Evolutionary conservation across 2,797 vertebrate genomes (phyloP), one percentile per base, ranked within the genome.

Genomic region (Periophthalmus magnuspinnatus): DNA sequence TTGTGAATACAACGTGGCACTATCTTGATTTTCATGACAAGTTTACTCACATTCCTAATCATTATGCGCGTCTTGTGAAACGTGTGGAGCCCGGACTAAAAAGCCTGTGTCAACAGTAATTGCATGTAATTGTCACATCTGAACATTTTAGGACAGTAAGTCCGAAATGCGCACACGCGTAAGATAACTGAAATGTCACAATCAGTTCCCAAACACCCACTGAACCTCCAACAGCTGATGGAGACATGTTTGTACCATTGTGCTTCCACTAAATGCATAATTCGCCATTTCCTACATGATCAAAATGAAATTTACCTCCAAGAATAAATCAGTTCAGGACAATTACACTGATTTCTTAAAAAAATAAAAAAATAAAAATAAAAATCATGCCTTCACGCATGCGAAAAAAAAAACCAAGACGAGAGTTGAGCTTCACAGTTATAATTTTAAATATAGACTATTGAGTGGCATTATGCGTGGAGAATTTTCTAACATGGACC

Each of bases 1-100:
- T 41, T 22, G n/a, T 36, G 22, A 76, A 80, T 82, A 83, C 79
- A 83, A 68, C 78, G 32, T 50, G 32, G 47, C 33, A 47, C 34
- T 22, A 62, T 22, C 34, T 52, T 33, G 45, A 3, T 13, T 33
- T 65, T 65, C 45, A 13, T 33, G 28, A 52, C 16, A 55, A n/a
- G 45, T 57, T 36, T 41, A 22, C n/a, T 68, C 32, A 50, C 55
- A n/a, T 69, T 71, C 65, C 67, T 47, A 32, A 59, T 72, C 54
- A 33, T 41, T 72, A 71, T 10, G 24, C 34, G 68, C 77, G 74
- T 47, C 65, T 81, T 74, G 64, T 47, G 69, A 70, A 79, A 81
- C 70, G 68, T 60, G 80, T 71, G 75, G 21, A 28, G 76, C 28
- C 47, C 66, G 68, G 47, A 21, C 24, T 47, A 48, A 0, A 10